Conservation (phyloP, 2,113 vertebrate genomes). For the Coryphaenoides rupestris region DNA sequence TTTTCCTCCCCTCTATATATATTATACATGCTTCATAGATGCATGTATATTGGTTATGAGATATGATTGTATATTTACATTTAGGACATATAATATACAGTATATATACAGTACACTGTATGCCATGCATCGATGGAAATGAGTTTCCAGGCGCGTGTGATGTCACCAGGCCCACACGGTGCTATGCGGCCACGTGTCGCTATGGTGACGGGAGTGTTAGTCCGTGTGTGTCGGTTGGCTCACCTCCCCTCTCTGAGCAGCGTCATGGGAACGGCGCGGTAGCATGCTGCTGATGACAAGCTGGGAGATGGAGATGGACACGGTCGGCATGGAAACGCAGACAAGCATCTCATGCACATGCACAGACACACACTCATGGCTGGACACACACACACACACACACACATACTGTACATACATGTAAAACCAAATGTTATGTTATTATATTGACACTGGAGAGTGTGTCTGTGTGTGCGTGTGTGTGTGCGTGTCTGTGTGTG, state of each 20-base stretch:
- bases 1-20: too few species aligned
- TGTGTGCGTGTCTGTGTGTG: not conserved
- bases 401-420: slow-evolving; percentile 9
- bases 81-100: too few species aligned
- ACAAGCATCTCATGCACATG: not conserved
- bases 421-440: not conserved
- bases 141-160: slow-evolving; percentile 63
- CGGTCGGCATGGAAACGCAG: slow-evolving; percentile 4
- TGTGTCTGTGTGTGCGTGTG: slow-evolving; percentile 9
- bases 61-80: too few species aligned
- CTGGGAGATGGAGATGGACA: slow-evolving; percentile 2
- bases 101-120: too few species aligned
- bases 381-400: not conserved
- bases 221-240: slow-evolving; percentile 44
- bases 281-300: slow-evolving; percentile 9
- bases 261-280: not conserved
- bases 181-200: slow-evolving; percentile 62
- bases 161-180: slow-evolving; percentile 67
- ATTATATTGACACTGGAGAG: not conserved
- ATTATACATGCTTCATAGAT: too few species aligned
- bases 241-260: slow-evolving; percentile 24
- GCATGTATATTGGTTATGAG: too few species aligned
- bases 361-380: not conserved
- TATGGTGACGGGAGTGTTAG: slow-evolving; percentile 60
- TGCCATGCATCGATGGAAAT: not conserved